Evolutionary conservation across 2,888 invertebrate species (phyloP), one percentile per base, ranked within the genome.

Genomic region (Laspeyria flexula): DNA sequence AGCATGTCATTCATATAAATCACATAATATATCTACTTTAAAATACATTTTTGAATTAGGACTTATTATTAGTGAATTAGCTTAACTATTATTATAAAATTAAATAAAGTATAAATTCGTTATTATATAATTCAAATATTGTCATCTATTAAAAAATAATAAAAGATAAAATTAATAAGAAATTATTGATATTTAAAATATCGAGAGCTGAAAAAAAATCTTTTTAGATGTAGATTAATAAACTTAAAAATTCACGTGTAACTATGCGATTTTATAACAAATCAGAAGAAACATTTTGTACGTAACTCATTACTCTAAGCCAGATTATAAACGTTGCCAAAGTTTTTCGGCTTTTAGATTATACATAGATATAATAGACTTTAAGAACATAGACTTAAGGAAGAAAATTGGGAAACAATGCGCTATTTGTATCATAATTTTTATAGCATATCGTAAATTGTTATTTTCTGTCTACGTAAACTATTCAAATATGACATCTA

Each of bases 371-470:
- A 46, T 43, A 45, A 48, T 61, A 64, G 31, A 56, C 51, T 40
- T 43, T 72, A 67, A 67, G 51, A 50, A 56, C 51, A 43, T 71
- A 61, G 51, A 46, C 27, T 38, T 66, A 61, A 77, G 69, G 71
- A 69, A 73, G 64, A 66, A 82, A 83, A 83, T 86, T 75, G 91
- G 91, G 91, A 91, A 91, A 91, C 88, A 90, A 91, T 86, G 73
- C 91, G 91, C 91, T 91, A 88, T 79, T 84, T 89, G 83, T 89
- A 89, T 75, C 63, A 82, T 85, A 86, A 80, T 72, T 71, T 71
- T 76, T 78, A 73, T 86, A 86, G 80, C 85, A 85, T 85, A 85
- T 86, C 83, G 75, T 83, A 77, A 79, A 71, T 67, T 65, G 43
- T 57, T 49, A 63, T 52, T 60, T 55, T 61, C 56, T 53, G 37